These are phyloP conservation scores for Caenorhabditis auriculariae DNA, from an alignment of 2,888 invertebrate genomes.

Conservation along the genomic window DNA sequence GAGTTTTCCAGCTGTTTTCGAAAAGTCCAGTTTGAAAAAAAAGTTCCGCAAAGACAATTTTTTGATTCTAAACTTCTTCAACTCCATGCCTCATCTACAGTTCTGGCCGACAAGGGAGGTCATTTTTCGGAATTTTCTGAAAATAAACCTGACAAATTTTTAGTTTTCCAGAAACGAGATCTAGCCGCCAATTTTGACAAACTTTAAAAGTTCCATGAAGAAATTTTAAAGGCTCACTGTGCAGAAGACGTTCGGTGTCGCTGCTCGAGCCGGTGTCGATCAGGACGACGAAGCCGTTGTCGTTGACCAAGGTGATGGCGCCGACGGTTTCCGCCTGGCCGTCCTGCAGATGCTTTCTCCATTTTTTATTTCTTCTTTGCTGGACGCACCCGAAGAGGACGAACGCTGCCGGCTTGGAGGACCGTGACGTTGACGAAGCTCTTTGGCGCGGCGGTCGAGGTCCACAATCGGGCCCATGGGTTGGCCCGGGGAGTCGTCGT, in stretches of 20 bases:
- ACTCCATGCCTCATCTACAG: too few relatives aligned
- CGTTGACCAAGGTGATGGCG: constrained; percentile 57
- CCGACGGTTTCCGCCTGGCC: constrained; percentile 55
- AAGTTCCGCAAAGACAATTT: too few relatives aligned
- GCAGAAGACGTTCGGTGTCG: constrained; percentile 57
- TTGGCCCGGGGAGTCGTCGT: constrained; percentile 29
- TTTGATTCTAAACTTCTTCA: too few relatives aligned
- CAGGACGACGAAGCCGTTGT: constrained; percentile 53
- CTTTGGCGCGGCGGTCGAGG: constrained; percentile 47
- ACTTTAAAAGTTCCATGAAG: too few relatives aligned
- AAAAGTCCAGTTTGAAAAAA: too few relatives aligned
- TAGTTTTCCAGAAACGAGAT: not conserved
- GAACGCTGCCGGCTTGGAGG: constrained; percentile 53
- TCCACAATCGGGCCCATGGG: constrained; percentile 55
- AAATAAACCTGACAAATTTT: not conserved
- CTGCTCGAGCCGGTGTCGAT: constrained; percentile 56
- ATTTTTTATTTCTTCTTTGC: too few relatives aligned
- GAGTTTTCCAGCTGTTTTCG: too few relatives aligned
- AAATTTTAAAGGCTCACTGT: constrained; percentile 40
- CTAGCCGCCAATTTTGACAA: too few relatives aligned
- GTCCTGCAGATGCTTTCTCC: constrained; percentile 48
- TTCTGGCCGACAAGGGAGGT: not conserved
- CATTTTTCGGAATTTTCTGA: not conserved
- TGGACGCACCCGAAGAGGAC: constrained; percentile 44
- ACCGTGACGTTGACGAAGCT: constrained; percentile 54